Conservation (phyloP, 1,140 invertebrate genomes). For the Monomorium pharaonis region DNA sequence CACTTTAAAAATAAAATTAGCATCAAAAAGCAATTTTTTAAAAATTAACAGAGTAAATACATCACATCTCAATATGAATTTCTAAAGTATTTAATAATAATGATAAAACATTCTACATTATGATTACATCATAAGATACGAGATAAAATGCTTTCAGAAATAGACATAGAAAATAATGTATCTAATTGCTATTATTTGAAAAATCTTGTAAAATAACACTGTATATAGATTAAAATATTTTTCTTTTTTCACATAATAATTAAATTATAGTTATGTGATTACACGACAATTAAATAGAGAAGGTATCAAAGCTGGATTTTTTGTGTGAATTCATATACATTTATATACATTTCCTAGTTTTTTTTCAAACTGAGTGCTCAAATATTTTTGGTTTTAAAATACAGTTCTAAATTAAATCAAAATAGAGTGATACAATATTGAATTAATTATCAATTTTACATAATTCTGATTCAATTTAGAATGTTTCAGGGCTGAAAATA, state of each 20-base stretch:
- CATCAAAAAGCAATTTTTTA: not conserved
- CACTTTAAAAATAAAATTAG: not conserved
- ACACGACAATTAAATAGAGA: too few relatives aligned
- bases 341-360: too few relatives aligned
- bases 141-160: slow-evolving; percentile 19
- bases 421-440: too few relatives aligned
- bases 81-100: not conserved
- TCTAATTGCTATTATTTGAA: not conserved
- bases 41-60: not conserved
- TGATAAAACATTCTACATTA: not conserved
- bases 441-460: too few relatives aligned
- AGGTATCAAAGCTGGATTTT: too few relatives aligned
- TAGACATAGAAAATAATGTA: not conserved
- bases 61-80: not conserved
- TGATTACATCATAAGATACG: not conserved
- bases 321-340: too few relatives aligned
- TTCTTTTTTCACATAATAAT: not conserved
- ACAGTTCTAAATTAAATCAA: too few relatives aligned
- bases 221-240: not conserved
- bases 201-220: not conserved
- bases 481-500: too few relatives aligned
- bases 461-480: too few relatives aligned
- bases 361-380: too few relatives aligned
- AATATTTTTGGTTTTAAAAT: too few relatives aligned
- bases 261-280: too few relatives aligned